Evolutionary conservation across 64 coral and sea anemone genomes (phyloP).

Genomic region (Dendrophyllia cribrosa): DNA sequence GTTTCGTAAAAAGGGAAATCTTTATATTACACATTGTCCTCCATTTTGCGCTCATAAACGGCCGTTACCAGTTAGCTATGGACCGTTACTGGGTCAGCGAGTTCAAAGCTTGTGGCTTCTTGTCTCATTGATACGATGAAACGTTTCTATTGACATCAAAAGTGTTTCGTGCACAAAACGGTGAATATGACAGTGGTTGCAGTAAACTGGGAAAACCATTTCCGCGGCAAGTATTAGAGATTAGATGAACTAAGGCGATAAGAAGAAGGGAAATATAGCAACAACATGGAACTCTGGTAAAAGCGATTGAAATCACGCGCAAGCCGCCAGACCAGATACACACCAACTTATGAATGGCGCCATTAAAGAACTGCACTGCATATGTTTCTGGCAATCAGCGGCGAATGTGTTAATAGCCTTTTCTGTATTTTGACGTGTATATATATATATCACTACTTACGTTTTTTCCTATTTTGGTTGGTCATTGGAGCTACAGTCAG

Average conservation of each 20-base stretch:
- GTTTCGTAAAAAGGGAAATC: not conserved
- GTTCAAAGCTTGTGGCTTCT: not conserved
- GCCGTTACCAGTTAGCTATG: not conserved
- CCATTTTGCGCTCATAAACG: not conserved
- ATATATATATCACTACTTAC: conserved; percentile 3
- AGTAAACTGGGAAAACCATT: conserved; percentile 5
- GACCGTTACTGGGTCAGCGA: not conserved
- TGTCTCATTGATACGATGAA: not conserved
- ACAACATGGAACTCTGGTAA: too few relatives aligned
- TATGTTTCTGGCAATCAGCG: not conserved
- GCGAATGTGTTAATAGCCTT: not conserved
- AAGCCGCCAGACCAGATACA: too few relatives aligned
- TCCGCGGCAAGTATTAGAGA: conserved; percentile 15
- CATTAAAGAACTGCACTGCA: not conserved
- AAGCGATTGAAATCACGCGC: not conserved
- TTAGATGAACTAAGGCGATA: conserved; percentile 27
- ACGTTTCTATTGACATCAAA: not conserved
- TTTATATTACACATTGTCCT: not conserved
- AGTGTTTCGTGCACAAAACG: conserved; percentile 9
- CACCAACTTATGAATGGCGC: not conserved
- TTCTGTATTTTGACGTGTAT: conserved; percentile 17
- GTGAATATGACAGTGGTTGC: not conserved
- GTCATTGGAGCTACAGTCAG: not conserved
- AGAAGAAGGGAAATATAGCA: not conserved
- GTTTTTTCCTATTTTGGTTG: not conserved